phyloP scores from a whole-genome alignment of 1,140 invertebrate genomes.

The Aphelenchoides besseyi region DNA sequence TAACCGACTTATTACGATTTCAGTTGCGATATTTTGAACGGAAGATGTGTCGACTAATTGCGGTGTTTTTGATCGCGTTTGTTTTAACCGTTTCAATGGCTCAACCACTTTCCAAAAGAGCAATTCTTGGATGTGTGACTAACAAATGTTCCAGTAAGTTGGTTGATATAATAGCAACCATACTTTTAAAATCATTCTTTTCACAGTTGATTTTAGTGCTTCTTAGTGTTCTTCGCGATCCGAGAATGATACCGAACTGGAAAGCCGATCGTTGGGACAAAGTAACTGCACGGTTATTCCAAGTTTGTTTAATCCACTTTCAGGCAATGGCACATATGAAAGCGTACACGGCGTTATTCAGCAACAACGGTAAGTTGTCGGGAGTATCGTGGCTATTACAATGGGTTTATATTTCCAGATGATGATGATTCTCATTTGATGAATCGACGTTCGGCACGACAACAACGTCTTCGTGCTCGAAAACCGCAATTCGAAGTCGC shows the following conservation, averaged over 20 bases:
- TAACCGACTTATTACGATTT: too few species aligned
- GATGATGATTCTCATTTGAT: constrained; percentile 2
- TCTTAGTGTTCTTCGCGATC: constrained; percentile 11
- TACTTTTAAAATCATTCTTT: neutral
- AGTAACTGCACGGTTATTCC: neutral
- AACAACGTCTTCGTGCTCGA: neutral
- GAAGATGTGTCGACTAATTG: neutral
- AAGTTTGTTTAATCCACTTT: too few species aligned
- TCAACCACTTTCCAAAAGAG: neutral
- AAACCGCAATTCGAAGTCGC: neutral
- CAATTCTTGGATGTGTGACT: neutral
- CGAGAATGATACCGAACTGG: neutral
- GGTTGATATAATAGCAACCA: neutral
- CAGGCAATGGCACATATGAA: constrained; percentile 10
- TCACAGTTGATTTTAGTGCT: constrained; percentile 4
- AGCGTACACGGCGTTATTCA: constrained; percentile 2
- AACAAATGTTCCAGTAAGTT: neutral
- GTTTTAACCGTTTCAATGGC: neutral
- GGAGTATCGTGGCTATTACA: too few species aligned
- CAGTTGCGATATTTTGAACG: too few species aligned
- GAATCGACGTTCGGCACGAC: constrained; percentile 8
- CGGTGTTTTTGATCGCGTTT: neutral
- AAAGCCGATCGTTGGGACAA: constrained; percentile 11
- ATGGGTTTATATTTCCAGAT: constrained; percentile 1
- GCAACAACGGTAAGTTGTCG: constrained; percentile 4